phyloP scores from a whole-genome alignment of 53 echinoderm and acorn worm genomes.

The Hippasteria phrygiana region DNA sequence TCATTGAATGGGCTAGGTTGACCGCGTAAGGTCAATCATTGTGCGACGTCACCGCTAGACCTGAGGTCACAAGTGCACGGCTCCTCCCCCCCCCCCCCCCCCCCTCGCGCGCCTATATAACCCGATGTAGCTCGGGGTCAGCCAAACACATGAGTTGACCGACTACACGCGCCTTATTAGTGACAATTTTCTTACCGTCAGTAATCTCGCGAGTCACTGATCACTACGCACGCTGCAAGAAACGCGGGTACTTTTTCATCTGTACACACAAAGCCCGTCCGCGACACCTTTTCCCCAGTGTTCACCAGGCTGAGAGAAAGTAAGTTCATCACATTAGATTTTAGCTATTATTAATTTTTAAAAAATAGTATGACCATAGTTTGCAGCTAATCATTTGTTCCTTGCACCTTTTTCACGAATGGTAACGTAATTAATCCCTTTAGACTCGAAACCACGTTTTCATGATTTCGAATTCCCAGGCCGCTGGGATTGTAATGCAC shows the following conservation, averaged over 20 bases:
- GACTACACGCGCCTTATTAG: slow-evolving; percentile 38
- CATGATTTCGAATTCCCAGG: too few relatives aligned
- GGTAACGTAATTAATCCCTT: too few relatives aligned
- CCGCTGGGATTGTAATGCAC: too few relatives aligned
- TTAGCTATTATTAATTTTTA: not conserved
- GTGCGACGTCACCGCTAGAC: slow-evolving; percentile 57
- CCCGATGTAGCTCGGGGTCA: slow-evolving; percentile 38
- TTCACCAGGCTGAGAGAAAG: slow-evolving; percentile 22
- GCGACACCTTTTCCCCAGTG: not conserved
- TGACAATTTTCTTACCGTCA: slow-evolving; percentile 13
- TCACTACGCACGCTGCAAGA: slow-evolving; percentile 8
- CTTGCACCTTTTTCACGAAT: not conserved
- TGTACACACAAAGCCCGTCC: not conserved
- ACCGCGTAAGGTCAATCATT: slow-evolving; percentile 49
- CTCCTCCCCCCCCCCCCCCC: not conserved
- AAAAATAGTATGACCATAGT: not conserved
- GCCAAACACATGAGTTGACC: slow-evolving; percentile 47
- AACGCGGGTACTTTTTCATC: slow-evolving; percentile 22
- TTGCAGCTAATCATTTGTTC: not conserved
- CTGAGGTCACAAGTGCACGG: slow-evolving; percentile 66
- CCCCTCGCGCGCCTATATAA: slow-evolving; percentile 51
- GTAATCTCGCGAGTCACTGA: not conserved
- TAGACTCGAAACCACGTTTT: too few relatives aligned
- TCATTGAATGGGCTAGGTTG: slow-evolving; percentile 39
- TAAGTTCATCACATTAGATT: not conserved